These are phyloP conservation scores for Drosophila kuntzei DNA, from an alignment of 2,888 invertebrate species.

Conservation along the genomic window DNA sequence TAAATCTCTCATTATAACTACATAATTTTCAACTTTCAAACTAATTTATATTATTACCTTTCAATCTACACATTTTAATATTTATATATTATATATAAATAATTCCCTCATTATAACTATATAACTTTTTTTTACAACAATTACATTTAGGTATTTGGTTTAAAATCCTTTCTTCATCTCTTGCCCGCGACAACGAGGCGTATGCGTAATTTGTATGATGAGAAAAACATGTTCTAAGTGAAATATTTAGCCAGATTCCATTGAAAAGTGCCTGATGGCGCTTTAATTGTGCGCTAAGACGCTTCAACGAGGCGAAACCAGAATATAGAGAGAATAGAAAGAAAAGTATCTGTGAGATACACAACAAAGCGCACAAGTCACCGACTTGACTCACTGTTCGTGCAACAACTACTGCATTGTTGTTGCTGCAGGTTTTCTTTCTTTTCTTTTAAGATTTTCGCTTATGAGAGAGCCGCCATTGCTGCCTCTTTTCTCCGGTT, in stretches of 20 bases:
- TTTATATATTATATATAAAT: no score
- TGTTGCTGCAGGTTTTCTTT: slow-evolving; percentile 62
- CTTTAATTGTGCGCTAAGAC: slow-evolving; percentile 55
- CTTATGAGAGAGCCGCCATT: slow-evolving; percentile 17
- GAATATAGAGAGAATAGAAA: slow-evolving; percentile 16
- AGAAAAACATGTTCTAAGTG: slow-evolving; percentile 33
- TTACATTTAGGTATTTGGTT: background rate
- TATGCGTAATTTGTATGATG: slow-evolving; percentile 44
- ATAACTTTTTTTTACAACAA: background rate
- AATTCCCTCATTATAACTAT: no score
- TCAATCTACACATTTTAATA: background rate
- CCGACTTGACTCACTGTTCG: slow-evolving; percentile 61
- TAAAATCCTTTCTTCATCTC: background rate
- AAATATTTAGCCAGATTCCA: slow-evolving; percentile 29
- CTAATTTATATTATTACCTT: background rate
- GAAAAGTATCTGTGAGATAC: slow-evolving; percentile 52
- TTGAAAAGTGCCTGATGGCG: slow-evolving; percentile 12
- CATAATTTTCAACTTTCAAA: no score
- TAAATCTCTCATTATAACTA: no score
- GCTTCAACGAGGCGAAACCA: slow-evolving; percentile 35
- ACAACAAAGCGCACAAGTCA: slow-evolving; percentile 53
- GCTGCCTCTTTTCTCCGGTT: slow-evolving; percentile 38
- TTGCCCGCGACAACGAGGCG: slow-evolving; percentile 30
- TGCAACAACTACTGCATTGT: slow-evolving; percentile 30
- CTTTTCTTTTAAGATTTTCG: slow-evolving; percentile 16